Evolutionary conservation across 1,140 invertebrate genomes (phyloP).

Genomic region (Sycophila sp.): DNA sequence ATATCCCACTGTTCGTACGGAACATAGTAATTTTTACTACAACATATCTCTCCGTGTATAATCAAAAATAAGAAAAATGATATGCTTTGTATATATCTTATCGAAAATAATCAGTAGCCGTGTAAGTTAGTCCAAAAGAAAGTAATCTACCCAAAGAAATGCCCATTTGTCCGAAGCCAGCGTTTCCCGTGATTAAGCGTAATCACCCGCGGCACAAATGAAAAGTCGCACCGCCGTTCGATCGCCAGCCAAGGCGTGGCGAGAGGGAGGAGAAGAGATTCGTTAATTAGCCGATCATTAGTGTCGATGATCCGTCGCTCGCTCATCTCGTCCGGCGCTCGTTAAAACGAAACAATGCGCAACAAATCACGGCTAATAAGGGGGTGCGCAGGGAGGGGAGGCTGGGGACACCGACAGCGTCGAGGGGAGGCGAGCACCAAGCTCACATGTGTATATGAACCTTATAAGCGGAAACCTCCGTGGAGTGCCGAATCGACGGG

Average conservation of each 20-base stretch:
- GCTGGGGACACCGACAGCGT: background rate
- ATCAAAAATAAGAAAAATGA: no score
- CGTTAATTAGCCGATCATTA: slow-evolving; percentile 34
- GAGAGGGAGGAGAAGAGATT: no score
- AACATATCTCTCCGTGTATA: no score
- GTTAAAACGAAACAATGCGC: slow-evolving; percentile 21
- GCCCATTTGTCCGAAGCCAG: background rate
- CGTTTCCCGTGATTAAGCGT: slow-evolving; percentile 20
- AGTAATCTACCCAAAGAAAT: no score
- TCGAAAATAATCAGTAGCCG: background rate
- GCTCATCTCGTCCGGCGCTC: background rate
- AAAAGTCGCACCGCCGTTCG: slow-evolving; percentile 8
- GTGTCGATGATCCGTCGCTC: slow-evolving; percentile 18
- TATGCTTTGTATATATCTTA: no score
- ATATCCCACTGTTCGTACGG: no score
- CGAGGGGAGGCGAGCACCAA: background rate
- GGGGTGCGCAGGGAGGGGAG: background rate
- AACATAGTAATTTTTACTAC: no score
- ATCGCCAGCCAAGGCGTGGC: no score
- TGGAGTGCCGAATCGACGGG: background rate
- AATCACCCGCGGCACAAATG: background rate
- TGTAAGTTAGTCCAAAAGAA: no score
- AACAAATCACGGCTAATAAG: slow-evolving; percentile 33
- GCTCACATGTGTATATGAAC: background rate
- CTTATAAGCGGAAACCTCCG: background rate